phyloP scores from a whole-genome alignment of 2,888 invertebrate genomes.

The Diarsia brunnea region DNA sequence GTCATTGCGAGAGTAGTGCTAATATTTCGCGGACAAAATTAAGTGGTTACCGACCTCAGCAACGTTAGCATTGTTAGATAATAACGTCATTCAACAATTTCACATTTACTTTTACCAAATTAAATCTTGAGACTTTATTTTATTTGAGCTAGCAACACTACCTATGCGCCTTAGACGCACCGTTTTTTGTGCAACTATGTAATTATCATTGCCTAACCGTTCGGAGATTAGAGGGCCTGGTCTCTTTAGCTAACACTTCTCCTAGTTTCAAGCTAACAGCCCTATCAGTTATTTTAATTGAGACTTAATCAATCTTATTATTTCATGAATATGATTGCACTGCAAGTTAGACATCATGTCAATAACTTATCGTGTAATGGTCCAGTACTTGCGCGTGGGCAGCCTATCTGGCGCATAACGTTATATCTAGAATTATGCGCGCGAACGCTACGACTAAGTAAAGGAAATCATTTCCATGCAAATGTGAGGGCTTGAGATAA shows the following conservation, averaged over 20 bases:
- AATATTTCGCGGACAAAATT: slow-evolving; percentile 16
- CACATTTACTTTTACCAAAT: slow-evolving; percentile 18
- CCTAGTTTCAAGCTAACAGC: too few species aligned
- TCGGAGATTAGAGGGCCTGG: too few species aligned
- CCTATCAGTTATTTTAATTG: too few species aligned
- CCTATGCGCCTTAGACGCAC: background rate
- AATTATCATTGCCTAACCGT: too few species aligned
- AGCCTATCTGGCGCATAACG: slow-evolving; percentile 44
- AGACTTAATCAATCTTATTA: too few species aligned
- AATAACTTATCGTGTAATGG: slow-evolving; percentile 22
- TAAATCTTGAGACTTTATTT: background rate
- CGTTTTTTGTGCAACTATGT: background rate
- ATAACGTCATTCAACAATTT: slow-evolving; percentile 1
- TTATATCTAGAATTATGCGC: slow-evolving; percentile 55
- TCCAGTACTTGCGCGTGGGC: slow-evolving; percentile 46
- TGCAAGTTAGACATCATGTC: slow-evolving; percentile 20
- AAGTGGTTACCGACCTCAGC: background rate
- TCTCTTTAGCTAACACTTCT: too few species aligned
- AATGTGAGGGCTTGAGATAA: slow-evolving; percentile 26
- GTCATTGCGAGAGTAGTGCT: slow-evolving; percentile 13
- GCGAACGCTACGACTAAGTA: slow-evolving; percentile 32
- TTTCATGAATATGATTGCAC: slow-evolving; percentile 3
- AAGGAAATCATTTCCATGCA: slow-evolving; percentile 45
- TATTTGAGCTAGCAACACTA: background rate
- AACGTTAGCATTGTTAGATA: slow-evolving; percentile 1